Conservation (phyloP, 53 echinoderm and acorn worm genomes). For the Echinarachnius parma region DNA sequence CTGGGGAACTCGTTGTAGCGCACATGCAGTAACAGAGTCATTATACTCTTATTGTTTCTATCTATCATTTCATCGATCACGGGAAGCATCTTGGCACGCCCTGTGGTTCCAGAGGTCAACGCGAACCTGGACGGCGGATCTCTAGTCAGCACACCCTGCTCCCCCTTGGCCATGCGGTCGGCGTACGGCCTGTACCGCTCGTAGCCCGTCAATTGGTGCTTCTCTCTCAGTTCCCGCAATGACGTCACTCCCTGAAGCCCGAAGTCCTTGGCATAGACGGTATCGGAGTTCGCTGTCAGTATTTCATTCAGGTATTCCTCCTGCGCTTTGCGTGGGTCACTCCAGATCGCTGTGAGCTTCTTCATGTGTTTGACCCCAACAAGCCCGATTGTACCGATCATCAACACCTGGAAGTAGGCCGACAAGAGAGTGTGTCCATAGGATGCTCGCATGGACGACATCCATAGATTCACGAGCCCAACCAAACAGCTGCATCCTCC, state of each 20-base stretch:
- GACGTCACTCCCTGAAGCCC: conserved; percentile 48
- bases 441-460: conserved; percentile 10
- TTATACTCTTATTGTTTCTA: too few species aligned
- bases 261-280: conserved; percentile 50
- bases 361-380: background rate
- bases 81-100: conserved; percentile 61
- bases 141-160: conserved; percentile 33
- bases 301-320: conserved; percentile 49
- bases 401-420: background rate
- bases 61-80: background rate
- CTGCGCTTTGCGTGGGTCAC: conserved; percentile 52
- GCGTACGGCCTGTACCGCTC: conserved; percentile 62
- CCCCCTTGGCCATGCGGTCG: conserved; percentile 58
- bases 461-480: too few species aligned
- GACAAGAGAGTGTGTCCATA: conserved; percentile 1
- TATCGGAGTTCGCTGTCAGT: conserved; percentile 38
- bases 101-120: conserved; percentile 76
- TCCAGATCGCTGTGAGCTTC: conserved; percentile 16
- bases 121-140: conserved; percentile 39
- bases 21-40: too few species aligned
- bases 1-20: background rate
- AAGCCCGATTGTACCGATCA: background rate
- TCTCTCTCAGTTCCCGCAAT: conserved; percentile 44
- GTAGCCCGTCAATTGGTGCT: conserved; percentile 65
- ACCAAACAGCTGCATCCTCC: too few species aligned